Percentiles rank a stretch among this genome's conserved stretches.
These are phyloP conservation scores for Drosophila putrida DNA, from an alignment of 2,888 invertebrate genomes.

Conservation along the genomic window DNA sequence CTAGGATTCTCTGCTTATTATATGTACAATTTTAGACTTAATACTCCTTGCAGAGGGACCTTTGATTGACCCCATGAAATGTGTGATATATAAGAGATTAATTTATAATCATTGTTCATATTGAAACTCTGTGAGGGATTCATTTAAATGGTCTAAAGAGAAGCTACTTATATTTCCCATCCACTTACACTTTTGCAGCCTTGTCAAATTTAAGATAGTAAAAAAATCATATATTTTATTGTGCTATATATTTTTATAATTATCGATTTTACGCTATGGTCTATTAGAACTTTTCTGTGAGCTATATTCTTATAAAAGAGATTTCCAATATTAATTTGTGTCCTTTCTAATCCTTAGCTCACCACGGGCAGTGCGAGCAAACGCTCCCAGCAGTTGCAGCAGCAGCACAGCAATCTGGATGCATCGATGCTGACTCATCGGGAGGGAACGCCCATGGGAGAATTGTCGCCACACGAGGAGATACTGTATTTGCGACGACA, in stretches of 20 bases:
- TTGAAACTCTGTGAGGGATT: too few species aligned
- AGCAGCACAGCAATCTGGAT: constrained; percentile 75
- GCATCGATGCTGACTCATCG: constrained; percentile 85
- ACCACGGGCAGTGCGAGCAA: constrained; percentile 83
- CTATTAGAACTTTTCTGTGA: constrained; percentile 45
- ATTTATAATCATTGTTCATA: too few species aligned
- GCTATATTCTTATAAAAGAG: background rate
- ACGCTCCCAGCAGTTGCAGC: constrained; percentile 69
- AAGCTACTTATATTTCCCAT: too few species aligned
- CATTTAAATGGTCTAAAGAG: too few species aligned
- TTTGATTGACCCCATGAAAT: background rate
- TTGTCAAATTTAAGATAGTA: constrained; percentile 28
- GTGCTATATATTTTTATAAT: constrained; percentile 2
- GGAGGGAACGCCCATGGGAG: constrained; percentile 90
- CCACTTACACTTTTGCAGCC: background rate
- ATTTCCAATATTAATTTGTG: background rate
- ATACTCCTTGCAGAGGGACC: background rate
- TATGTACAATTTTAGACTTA: background rate
- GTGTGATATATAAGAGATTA: background rate
- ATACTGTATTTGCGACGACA: constrained; percentile 93
- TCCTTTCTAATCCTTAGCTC: constrained; percentile 45
- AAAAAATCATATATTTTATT: background rate
- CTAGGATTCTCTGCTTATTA: background rate
- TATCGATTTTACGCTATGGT: constrained; percentile 40
- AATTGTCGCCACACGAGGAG: constrained; percentile 91